phyloP scores from a whole-genome alignment of 2,888 invertebrate genomes.

The Xanthostigma xanthostigma region DNA sequence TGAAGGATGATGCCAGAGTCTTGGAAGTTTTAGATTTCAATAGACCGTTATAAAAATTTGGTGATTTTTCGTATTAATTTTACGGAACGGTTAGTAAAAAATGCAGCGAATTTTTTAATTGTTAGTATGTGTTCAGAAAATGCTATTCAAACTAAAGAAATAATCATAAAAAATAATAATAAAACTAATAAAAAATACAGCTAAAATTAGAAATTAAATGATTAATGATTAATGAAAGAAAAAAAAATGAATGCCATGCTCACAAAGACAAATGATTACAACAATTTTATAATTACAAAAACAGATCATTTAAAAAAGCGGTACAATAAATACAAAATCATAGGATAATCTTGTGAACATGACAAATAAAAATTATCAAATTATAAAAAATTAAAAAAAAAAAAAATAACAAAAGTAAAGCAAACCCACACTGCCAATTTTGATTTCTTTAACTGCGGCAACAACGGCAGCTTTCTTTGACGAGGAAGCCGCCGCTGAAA shows the following conservation, averaged over 20 bases:
- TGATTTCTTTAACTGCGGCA: conserved; percentile 1
- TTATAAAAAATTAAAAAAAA: neutral
- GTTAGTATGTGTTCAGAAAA: neutral
- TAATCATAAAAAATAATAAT: too few species aligned
- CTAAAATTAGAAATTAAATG: too few species aligned
- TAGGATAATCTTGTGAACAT: too few species aligned
- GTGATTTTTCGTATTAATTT: too few species aligned
- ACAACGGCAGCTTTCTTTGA: neutral
- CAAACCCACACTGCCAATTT: conserved; percentile 8
- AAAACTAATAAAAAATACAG: too few species aligned
- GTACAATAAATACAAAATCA: neutral
- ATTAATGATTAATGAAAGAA: too few species aligned
- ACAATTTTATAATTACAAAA: neutral
- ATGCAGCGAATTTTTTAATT: neutral
- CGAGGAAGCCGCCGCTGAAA: conserved; percentile 1
- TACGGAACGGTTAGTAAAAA: neutral
- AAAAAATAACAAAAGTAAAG: conserved; percentile 4
- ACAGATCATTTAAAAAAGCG: neutral
- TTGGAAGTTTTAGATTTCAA: neutral
- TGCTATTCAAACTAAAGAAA: too few species aligned
- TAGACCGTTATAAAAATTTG: too few species aligned
- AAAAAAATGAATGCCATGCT: neutral
- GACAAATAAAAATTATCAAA: too few species aligned
- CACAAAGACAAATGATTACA: neutral
- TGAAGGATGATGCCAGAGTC: neutral